phyloP scores from a whole-genome alignment of 1,140 invertebrate species.

The Drosophila setifemur region DNA sequence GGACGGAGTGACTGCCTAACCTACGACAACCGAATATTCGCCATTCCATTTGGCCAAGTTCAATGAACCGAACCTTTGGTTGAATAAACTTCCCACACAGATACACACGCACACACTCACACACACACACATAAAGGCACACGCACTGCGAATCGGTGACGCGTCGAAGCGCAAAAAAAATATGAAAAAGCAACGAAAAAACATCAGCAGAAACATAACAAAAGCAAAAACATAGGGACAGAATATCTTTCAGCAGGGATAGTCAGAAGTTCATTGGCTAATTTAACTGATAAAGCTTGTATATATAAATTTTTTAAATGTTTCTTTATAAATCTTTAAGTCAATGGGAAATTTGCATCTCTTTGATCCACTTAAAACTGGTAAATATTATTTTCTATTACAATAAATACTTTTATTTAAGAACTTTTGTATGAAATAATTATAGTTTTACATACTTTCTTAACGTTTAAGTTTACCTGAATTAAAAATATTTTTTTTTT shows the following conservation, averaged over 20 bases:
- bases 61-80: constrained; percentile 78
- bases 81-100: constrained; percentile 73
- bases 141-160: constrained; percentile 51
- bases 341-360: too few relatives aligned
- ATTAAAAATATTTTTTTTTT: too few relatives aligned
- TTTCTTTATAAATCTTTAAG: too few relatives aligned
- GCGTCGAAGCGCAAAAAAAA: constrained; percentile 63
- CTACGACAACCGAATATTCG: constrained; percentile 80
- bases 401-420: too few relatives aligned
- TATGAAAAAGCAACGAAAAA: constrained; percentile 24
- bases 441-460: too few relatives aligned
- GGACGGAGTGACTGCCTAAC: constrained; percentile 54
- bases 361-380: too few relatives aligned
- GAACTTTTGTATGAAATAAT: too few relatives aligned
- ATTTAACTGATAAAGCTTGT: too few relatives aligned
- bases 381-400: too few relatives aligned
- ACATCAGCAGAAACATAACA: constrained; percentile 44
- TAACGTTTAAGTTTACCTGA: too few relatives aligned
- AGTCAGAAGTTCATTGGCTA: constrained; percentile 5
- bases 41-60: constrained; percentile 79
- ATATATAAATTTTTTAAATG: not conserved
- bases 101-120: not conserved
- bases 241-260: constrained; percentile 56
- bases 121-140: constrained; percentile 20
- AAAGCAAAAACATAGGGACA: constrained; percentile 54